These are phyloP conservation scores for Drymodes brunneopygia DNA, from an alignment of 2,113 vertebrate species.

Conservation along the genomic window DNA sequence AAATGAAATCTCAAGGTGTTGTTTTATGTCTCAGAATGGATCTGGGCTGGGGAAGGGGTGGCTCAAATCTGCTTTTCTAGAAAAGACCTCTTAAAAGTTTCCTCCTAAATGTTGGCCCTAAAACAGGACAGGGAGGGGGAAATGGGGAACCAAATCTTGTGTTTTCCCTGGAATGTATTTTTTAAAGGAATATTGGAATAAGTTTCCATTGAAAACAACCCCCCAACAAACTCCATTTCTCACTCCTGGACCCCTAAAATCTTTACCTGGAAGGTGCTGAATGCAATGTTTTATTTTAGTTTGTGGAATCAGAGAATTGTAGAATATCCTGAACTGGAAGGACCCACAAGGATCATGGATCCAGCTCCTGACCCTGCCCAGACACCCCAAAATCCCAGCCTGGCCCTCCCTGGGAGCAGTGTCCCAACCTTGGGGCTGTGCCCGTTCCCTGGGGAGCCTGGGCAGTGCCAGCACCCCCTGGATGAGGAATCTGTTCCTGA, in stretches of 20 bases:
- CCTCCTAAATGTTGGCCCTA: no score
- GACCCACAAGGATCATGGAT: neutral
- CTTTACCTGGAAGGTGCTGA: slow-evolving; percentile 17
- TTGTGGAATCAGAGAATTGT: neutral
- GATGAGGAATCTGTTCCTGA: neutral
- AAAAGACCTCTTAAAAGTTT: no score
- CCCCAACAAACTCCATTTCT: neutral
- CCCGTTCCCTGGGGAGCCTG: neutral
- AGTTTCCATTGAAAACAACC: neutral
- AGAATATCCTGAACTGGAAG: neutral
- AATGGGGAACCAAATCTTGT: neutral
- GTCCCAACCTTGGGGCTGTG: fast-evolving
- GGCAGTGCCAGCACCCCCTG: neutral
- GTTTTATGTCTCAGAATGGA: slow-evolving; percentile 39
- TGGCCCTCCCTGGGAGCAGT: fast-evolving
- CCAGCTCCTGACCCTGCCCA: neutral
- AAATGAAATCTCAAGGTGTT: slow-evolving; percentile 41
- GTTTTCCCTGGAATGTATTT: slow-evolving; percentile 28
- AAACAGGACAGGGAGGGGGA: neutral
- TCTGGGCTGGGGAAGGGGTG: neutral
- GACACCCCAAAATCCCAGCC: neutral
- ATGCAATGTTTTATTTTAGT: neutral
- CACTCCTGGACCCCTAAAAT: neutral
- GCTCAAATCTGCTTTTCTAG: no score
- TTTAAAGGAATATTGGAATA: slow-evolving; percentile 46